Base-by-base conservation (phyloP, 2,797 vertebrate species). In the Pangasius macronema region DNA sequence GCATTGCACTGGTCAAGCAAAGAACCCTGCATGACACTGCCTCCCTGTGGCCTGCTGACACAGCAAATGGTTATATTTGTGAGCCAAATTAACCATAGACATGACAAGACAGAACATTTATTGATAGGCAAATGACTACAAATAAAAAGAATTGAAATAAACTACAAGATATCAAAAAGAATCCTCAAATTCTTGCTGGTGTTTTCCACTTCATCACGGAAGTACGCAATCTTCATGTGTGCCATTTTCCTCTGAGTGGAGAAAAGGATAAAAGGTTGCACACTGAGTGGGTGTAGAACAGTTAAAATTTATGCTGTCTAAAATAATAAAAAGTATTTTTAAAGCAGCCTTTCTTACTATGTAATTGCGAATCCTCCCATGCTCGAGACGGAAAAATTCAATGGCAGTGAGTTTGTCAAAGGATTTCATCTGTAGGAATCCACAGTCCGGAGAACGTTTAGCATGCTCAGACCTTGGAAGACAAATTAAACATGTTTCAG, bases 341-440 rank as follows among this genome's bases (percentile, higher is more conserved):
- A 4, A 57, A 33, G 18, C 46, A 57, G 16, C 8, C 2, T 30
- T 67, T 93, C 95, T 95, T 91, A 97, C 96, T 24, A 97, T 85
- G 87, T 95, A 97, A 75, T 93, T 89, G 89, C 93, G 95, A 36
- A 97, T 89, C 51, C 97, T 91, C 2, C 95, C 93, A 87, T 94
- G 95, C 85, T 97, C 97, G 88, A 96, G 90, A 36, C 91, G 89
- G 83, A 90, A 95, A 85, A 94, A 96, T 49, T 96, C 95, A 42
- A 95, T 95, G 91, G 96, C 90, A 1, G 95, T 96, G 77, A 97
- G 89, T 39, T 96, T 91, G 0, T 91, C 91, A 63, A 94, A 93
- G 87, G 96, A 95, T 80, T 91, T 94, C 91, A 96, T 93, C 30
- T 88, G 89, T 49, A 97, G 93, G 91, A 97, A 97, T 0, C 92